A percentile compares a stretch with the other conserved stretches of the same genome.
Evolutionary conservation across 2,113 vertebrate genomes (phyloP).

Genomic region (Bagarius yarrelli): DNA sequence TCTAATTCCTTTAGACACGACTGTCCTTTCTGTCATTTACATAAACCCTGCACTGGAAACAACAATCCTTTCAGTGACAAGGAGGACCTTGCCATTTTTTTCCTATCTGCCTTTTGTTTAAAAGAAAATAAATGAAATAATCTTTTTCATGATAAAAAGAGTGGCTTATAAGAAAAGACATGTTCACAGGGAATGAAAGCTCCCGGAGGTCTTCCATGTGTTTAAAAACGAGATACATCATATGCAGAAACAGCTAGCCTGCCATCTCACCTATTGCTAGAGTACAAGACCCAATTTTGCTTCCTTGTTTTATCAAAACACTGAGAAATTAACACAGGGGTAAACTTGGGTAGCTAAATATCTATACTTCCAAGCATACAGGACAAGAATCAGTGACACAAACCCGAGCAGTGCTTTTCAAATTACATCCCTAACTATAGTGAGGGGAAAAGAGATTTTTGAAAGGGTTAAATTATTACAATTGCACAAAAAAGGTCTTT

Average conservation of each 20-base stretch:
- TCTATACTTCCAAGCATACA: neutral
- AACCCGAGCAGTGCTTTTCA: neutral
- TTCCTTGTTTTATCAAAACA: neutral
- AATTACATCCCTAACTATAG: neutral
- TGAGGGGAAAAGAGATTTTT: neutral
- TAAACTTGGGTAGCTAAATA: neutral
- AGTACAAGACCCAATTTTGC: neutral
- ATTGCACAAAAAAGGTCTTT: conserved; percentile 8
- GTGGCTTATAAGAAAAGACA: too few relatives aligned
- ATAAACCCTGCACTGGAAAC: conserved; percentile 1
- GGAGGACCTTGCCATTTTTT: neutral
- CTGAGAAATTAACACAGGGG: neutral
- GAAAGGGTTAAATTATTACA: conserved; percentile 15
- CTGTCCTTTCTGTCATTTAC: conserved; percentile 7
- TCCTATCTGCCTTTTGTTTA: neutral
- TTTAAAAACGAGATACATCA: neutral
- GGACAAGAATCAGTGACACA: neutral
- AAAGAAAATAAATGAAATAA: neutral
- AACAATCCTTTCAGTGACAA: neutral
- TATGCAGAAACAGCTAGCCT: too few relatives aligned
- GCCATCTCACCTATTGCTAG: too few relatives aligned
- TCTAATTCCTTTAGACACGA: neutral
- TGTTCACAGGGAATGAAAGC: neutral
- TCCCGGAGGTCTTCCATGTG: neutral
- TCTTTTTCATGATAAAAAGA: neutral